These are phyloP conservation scores for Perithous albicinctus DNA, from an alignment of 2,888 invertebrate genomes.

Conservation along the genomic window DNA sequence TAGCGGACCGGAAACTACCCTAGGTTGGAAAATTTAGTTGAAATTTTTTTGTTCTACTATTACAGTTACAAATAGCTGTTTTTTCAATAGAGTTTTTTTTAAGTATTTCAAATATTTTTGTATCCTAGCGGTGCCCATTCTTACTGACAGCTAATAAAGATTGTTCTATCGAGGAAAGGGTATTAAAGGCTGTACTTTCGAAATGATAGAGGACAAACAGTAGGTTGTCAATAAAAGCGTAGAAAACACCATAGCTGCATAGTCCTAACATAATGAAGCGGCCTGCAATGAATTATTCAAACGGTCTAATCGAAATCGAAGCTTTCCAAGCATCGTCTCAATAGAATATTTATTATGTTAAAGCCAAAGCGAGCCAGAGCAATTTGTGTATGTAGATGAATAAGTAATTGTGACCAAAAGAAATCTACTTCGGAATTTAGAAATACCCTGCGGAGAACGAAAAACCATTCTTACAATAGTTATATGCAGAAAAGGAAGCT, in stretches of 20 bases:
- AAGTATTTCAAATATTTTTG: too few relatives aligned
- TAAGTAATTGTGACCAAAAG: background rate
- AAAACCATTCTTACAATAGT: too few relatives aligned
- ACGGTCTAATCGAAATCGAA: background rate
- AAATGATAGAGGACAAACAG: background rate
- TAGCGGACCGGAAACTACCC: too few relatives aligned
- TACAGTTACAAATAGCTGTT: too few relatives aligned
- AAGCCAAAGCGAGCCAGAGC: background rate
- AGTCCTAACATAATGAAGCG: slow-evolving; percentile 1
- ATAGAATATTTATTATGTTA: background rate
- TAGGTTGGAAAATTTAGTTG: too few relatives aligned
- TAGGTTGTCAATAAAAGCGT: too few relatives aligned
- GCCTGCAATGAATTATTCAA: slow-evolving; percentile 6
- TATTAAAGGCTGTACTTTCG: background rate
- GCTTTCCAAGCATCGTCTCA: background rate
- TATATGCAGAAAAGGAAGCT: too few relatives aligned
- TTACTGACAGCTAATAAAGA: background rate
- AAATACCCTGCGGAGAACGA: too few relatives aligned
- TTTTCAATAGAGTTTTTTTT: too few relatives aligned
- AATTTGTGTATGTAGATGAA: background rate
- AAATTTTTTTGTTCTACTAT: too few relatives aligned
- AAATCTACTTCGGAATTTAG: too few relatives aligned
- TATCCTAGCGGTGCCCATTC: background rate
- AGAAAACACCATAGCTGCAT: background rate
- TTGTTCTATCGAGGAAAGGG: background rate